A percentile compares a stretch with the other conserved stretches of the same genome.
Conservation (phyloP, 2,888 invertebrate genomes). For the Sipha maydis region DNA sequence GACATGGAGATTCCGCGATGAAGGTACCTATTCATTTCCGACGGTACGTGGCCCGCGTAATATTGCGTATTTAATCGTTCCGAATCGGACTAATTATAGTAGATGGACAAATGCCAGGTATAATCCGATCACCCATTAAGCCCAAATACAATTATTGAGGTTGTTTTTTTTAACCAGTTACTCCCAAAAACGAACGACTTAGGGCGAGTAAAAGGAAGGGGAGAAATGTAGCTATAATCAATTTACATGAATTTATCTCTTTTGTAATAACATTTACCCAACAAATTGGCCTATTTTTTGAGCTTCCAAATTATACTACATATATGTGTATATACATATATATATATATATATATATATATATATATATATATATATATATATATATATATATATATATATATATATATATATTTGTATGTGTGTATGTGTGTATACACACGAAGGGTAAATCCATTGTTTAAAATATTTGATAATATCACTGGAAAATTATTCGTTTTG, state of each 20-base stretch:
- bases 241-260: slow-evolving; percentile 43
- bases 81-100: slow-evolving; percentile 49
- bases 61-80: slow-evolving; percentile 44
- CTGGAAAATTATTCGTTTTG: not conserved
- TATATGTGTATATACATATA: no score
- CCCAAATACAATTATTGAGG: slow-evolving; percentile 35
- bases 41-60: not conserved
- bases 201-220: not conserved
- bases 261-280: slow-evolving; percentile 14
- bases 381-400: not conserved
- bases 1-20: not conserved
- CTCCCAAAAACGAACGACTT: not conserved
- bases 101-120: slow-evolving; percentile 43
- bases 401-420: not conserved
- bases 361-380: not conserved
- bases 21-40: slow-evolving; percentile 1
- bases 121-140: slow-evolving; percentile 50
- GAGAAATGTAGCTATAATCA: not conserved
- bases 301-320: not conserved
- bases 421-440: not conserved
- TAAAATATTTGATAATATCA: not conserved
- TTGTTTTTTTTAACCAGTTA: not conserved
- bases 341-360: not conserved
- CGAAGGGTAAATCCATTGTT: not conserved
- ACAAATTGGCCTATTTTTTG: slow-evolving; percentile 23